A percentile compares a stretch with the other conserved stretches of the same genome.
These are phyloP conservation scores for Alces alces DNA, from an alignment of 2,113 vertebrate genomes.

Conservation along the genomic window DNA sequence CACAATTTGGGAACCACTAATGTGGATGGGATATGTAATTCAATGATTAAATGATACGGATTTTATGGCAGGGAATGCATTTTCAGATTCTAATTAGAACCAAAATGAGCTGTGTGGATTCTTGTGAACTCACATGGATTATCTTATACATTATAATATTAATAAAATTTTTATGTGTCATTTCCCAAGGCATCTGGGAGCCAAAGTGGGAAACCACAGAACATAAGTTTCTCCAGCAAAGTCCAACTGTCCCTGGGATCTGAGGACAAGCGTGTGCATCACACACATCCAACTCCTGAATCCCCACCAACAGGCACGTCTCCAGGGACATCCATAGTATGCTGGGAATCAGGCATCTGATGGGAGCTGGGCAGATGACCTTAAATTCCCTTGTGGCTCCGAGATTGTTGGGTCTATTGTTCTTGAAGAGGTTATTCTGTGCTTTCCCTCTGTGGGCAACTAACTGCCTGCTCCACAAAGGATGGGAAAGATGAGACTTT, in stretches of 20 bases:
- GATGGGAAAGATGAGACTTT: not conserved
- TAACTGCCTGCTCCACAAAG: not conserved
- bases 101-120: constrained; percentile 39
- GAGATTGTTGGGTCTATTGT: not conserved
- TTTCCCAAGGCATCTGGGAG: not conserved
- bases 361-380: not conserved
- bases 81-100: constrained; percentile 68
- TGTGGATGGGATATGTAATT: constrained; percentile 3
- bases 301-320: not conserved
- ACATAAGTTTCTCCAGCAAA: not conserved
- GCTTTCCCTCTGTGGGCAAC: not conserved
- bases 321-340: not conserved
- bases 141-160: constrained; percentile 46
- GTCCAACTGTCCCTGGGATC: fast-evolving
- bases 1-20: not conserved
- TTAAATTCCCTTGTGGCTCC: not conserved
- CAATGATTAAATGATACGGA: constrained; percentile 39
- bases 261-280: not conserved
- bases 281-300: not conserved
- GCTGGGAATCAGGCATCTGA: not conserved
- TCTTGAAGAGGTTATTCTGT: not conserved
- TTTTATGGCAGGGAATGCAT: constrained; percentile 52
- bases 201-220: not conserved
- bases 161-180: constrained; percentile 22
- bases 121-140: constrained; percentile 56